phyloP scores from a whole-genome alignment of 2,113 vertebrate genomes.

The Cinclus mexicanus region DNA sequence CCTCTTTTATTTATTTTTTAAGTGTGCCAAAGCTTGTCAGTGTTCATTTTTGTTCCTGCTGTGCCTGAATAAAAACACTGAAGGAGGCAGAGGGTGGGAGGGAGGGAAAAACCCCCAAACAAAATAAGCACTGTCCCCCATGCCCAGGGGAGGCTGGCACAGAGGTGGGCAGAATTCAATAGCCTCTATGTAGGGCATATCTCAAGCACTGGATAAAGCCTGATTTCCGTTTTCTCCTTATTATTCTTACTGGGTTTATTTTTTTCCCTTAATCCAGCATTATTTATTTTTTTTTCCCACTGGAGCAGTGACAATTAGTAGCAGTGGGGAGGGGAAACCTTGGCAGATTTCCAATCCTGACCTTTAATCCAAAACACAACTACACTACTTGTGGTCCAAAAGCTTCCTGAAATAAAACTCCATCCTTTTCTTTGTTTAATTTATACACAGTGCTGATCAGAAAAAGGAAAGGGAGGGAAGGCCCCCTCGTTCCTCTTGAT shows the following conservation, averaged over 20 bases:
- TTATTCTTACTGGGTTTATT: conserved; percentile 29
- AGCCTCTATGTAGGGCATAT: background rate
- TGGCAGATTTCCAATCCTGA: conserved; percentile 43
- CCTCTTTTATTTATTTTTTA: background rate
- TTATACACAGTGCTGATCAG: conserved; percentile 3
- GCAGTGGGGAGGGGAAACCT: conserved; percentile 37
- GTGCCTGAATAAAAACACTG: conserved; percentile 70
- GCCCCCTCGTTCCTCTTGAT: background rate
- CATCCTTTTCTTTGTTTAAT: conserved; percentile 41
- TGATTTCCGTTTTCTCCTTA: background rate
- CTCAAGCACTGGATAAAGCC: conserved; percentile 15
- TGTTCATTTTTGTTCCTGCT: conserved; percentile 59
- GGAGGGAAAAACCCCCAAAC: conserved; percentile 22
- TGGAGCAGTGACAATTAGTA: conserved; percentile 58
- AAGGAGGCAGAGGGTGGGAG: conserved; percentile 18
- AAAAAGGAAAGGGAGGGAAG: conserved; percentile 4
- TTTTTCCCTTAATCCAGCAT: background rate
- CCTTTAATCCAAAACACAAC: conserved; percentile 27
- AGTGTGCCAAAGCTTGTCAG: conserved; percentile 72
- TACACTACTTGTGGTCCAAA: background rate
- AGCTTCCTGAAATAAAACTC: conserved; percentile 43
- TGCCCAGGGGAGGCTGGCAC: conserved; percentile 50
- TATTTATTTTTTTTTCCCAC: background rate
- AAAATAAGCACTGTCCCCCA: conserved; percentile 64
- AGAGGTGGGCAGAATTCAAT: conserved; percentile 24